These are phyloP conservation scores for Diorhabda carinulata DNA, from an alignment of 1,140 invertebrate genomes.

Conservation along the genomic window DNA sequence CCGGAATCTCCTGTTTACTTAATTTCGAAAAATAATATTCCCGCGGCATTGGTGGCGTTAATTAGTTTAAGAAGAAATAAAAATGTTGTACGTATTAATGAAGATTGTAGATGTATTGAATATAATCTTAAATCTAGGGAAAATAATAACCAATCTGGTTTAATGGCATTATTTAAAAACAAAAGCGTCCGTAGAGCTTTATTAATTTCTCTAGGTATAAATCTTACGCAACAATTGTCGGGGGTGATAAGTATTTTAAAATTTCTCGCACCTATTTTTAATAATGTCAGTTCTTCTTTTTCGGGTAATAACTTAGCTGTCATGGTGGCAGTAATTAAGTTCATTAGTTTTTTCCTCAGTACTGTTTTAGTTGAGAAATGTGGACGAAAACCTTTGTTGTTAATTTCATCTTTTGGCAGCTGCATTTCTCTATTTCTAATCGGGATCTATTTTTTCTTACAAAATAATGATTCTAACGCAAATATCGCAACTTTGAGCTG, in stretches of 20 bases:
- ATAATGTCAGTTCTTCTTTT: not conserved
- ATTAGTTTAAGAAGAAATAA: slow-evolving; percentile 57
- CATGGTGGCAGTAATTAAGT: slow-evolving; percentile 71
- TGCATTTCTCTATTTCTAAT: slow-evolving; percentile 49
- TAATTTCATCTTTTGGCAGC: slow-evolving; percentile 66
- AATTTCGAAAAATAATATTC: slow-evolving; percentile 54
- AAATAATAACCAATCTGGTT: slow-evolving; percentile 50
- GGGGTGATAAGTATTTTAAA: slow-evolving; percentile 54
- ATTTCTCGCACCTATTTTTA: slow-evolving; percentile 8
- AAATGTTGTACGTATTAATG: slow-evolving; percentile 42
- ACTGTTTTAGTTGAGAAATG: slow-evolving; percentile 62
- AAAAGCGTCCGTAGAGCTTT: slow-evolving; percentile 60
- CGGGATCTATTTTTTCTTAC: slow-evolving; percentile 62
- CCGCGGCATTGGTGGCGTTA: slow-evolving; percentile 59
- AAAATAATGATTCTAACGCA: slow-evolving; percentile 43
- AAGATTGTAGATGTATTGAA: slow-evolving; percentile 6
- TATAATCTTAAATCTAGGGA: slow-evolving; percentile 42
- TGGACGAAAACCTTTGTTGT: slow-evolving; percentile 68
- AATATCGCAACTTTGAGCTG: slow-evolving; percentile 54
- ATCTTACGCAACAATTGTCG: slow-evolving; percentile 72
- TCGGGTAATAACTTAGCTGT: slow-evolving; percentile 71
- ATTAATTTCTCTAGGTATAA: slow-evolving; percentile 65
- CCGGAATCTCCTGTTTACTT: slow-evolving; percentile 77
- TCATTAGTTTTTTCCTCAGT: slow-evolving; percentile 65
- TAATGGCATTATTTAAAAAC: slow-evolving; percentile 57